Base-by-base conservation (phyloP, 2,888 invertebrate genomes). In the Deroplatys truncata region DNA sequence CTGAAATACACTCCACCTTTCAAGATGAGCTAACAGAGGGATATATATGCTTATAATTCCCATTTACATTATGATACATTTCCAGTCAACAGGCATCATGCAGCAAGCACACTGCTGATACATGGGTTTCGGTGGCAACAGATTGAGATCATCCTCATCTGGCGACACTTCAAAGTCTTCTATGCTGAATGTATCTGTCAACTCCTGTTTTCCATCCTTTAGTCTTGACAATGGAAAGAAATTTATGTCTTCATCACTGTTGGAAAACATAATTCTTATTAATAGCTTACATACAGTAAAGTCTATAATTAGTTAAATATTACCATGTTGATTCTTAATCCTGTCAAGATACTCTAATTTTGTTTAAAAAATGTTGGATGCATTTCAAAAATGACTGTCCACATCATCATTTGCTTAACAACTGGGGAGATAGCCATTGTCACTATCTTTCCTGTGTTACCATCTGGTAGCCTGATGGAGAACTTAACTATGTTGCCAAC, bases 171-270 rank as follows among this genome's bases (percentile, higher is more conserved):
- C 94, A 91, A 95, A 92, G 92, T 95, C 94, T 92, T 95, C 95
- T 91, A 95, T 94, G 89, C 95, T 95, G 91, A 95, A 94, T 90
- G 95, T 95, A 91, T 95, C 94, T 13, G 94, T 94, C 87, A 95
- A 93, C 91, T 95, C 95, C 91, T 94, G 94, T 89, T 94, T 94
- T 87, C 93, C 93, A 91, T 92, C 92, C 89, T 93, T 93, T 3
- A 92, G 92, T 90, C 93, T 92, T 35, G 93, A 93, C 85, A 95
- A 92, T 13, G 94, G 94, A 92, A 94, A 95, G 92, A 94, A 94
- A 92, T 94, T 94, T 88, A 94, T 93, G 90, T 94, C 94, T 92
- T 94, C 94, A 92, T 94, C 94, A 92, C 94, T 94, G 91, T 87
- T 92, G 92, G 87, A 86, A 90, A 83, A 90, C 49, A 88, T 28